Conservation (phyloP, 2,888 invertebrate genomes). For the Atethmia centrago region DNA sequence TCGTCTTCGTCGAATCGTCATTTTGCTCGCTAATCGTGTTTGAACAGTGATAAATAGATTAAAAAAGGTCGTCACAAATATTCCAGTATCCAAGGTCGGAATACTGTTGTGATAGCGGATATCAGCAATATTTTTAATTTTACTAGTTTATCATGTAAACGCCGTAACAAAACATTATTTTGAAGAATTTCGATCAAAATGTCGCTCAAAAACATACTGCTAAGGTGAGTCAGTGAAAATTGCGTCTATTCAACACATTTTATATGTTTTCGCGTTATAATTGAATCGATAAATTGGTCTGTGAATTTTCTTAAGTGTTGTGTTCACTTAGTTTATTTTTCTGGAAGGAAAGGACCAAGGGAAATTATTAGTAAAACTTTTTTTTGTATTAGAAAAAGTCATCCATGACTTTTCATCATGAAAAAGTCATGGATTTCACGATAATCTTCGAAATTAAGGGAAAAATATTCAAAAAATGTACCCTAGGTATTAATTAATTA, state of each 20-base stretch:
- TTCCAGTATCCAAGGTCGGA: conserved; percentile 46
- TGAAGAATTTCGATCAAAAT: conserved; percentile 58
- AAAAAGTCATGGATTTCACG: no score
- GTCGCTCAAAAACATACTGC: conserved; percentile 71
- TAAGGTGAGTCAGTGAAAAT: conserved; percentile 62
- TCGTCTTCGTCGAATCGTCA: not conserved
- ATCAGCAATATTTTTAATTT: conserved; percentile 25
- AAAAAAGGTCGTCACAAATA: conserved; percentile 43
- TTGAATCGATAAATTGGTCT: not conserved
- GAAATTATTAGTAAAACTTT: not conserved
- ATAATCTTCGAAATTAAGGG: no score
- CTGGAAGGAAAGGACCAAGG: not conserved
- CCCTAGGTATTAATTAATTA: not conserved
- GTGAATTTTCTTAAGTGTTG: not conserved
- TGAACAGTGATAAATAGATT: conserved; percentile 45
- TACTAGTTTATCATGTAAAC: conserved; percentile 41
- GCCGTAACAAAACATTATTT: conserved; percentile 22
- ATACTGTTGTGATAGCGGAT: conserved; percentile 29
- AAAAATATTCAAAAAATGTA: not conserved
- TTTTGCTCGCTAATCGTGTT: conserved; percentile 6
- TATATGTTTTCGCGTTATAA: not conserved
- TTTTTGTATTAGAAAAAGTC: not conserved
- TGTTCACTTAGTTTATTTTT: conserved; percentile 2
- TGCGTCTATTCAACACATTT: not conserved
- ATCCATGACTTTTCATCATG: no score